Conservation (phyloP, 2,797 vertebrate genomes). For the Hypotaenidia philippensis region DNA sequence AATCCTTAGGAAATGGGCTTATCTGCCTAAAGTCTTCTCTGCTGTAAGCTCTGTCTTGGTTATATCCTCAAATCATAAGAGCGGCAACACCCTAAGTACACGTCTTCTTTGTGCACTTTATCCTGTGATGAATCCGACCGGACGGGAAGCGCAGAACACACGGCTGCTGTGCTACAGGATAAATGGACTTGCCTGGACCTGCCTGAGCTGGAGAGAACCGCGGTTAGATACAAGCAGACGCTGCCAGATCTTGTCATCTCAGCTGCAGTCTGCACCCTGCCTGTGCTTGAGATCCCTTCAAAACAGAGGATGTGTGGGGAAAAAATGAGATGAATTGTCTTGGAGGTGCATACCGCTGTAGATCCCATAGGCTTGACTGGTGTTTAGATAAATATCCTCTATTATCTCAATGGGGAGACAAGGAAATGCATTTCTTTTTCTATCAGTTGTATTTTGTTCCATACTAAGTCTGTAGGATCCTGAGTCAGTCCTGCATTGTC, state of each 20-base stretch:
- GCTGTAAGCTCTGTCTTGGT: background rate
- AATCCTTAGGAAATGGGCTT: background rate
- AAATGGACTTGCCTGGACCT: background rate
- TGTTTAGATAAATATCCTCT: background rate
- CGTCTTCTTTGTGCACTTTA: background rate
- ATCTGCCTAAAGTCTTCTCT: background rate
- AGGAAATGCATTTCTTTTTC: background rate
- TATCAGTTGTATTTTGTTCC: background rate
- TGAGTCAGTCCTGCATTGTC: background rate
- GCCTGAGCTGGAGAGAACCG: background rate
- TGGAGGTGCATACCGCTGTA: background rate
- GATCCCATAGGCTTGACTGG: background rate
- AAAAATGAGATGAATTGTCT: background rate
- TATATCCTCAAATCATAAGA: background rate
- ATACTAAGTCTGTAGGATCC: background rate
- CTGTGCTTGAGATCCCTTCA: background rate
- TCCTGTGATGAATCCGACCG: background rate
- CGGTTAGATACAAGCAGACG: background rate
- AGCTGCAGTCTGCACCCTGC: background rate
- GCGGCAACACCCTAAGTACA: accelerated
- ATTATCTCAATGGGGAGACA: background rate
- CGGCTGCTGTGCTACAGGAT: background rate
- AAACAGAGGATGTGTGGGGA: accelerated
- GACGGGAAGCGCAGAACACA: accelerated
- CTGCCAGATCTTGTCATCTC: background rate